Evolutionary conservation across 2,888 invertebrate species (phyloP), one percentile per base, ranked within the genome.

Genomic region (Patella ulyssiponensis): DNA sequence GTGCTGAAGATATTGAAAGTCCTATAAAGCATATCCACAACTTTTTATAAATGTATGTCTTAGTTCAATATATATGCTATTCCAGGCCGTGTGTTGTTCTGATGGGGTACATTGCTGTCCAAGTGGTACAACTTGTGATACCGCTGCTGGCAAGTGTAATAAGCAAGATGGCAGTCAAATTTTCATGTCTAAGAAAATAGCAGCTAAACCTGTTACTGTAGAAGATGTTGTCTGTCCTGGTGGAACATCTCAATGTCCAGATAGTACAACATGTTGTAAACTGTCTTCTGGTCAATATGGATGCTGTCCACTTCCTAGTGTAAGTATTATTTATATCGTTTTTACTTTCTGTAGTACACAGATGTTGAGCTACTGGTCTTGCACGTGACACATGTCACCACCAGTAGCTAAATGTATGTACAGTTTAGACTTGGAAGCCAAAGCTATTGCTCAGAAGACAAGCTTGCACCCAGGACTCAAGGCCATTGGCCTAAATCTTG

Each of bases 31-130:
- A 44, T 44, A 44, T 44, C 1, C 9, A 44, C 44, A 44, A 44
- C 7, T 7, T 0, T 1, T 1, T 9, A 44, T 44, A 1, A 1
- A 44, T 44, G 9, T 44, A 9, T 44, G 9, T 44, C 44, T 33
- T 33, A 4, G 0, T 33, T 33, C 4, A 33, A 4, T 33, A 0
- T 33, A 44, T 5, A 9, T 44, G 1, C 5, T 56, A 53, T 69
- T 79, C 20, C 73, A 84, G 84, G 89, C 85, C 73, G 83, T 86
- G 0, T 90, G 90, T 73, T 90, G 91, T 81, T 72, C 72, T 15
- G 90, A 90, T 77, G 77, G 84, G 11, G 44, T 82, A 3, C 88
- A 90, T 76, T 91, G 91, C 79, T 91, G 90, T 81, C 86, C 86
- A 0, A 71, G 83, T 73, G 85, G 86, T 27, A 82, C 88, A 79